These are phyloP conservation scores for Bradypodion ventrale DNA, from an alignment of 2,797 vertebrate genomes.

Conservation along the genomic window DNA sequence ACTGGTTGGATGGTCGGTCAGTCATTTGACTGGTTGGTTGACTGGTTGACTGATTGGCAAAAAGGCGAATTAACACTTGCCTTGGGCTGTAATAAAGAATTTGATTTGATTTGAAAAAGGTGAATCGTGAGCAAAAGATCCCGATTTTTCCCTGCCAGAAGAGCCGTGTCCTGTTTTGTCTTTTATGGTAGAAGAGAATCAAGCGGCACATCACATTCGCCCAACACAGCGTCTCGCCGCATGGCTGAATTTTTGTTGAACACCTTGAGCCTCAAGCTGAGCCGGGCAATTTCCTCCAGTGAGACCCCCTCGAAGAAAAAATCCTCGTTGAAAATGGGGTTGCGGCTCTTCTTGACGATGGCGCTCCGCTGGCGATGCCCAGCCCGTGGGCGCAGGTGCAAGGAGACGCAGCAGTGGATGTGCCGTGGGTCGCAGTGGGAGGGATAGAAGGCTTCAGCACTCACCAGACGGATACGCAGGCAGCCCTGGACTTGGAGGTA, in stretches of 20 bases:
- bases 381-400: constrained; percentile 43
- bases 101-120: too few species aligned
- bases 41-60: too few species aligned
- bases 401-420: constrained; percentile 63
- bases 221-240: constrained; percentile 61
- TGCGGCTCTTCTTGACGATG: constrained; percentile 59
- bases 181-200: constrained; percentile 54
- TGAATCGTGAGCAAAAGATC: too few species aligned
- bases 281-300: constrained; percentile 41
- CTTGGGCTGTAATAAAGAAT: too few species aligned
- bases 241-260: constrained; percentile 59
- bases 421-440: constrained; percentile 43
- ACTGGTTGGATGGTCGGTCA: too few species aligned
- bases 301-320: constrained; percentile 69
- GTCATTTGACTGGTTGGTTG: too few species aligned
- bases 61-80: too few species aligned
- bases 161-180: background rate
- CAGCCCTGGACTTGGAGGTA: constrained; percentile 48
- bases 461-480: constrained; percentile 67
- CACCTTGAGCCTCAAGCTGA: constrained; percentile 58
- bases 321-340: constrained; percentile 74
- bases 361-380: constrained; percentile 60
- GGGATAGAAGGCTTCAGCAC: constrained; percentile 33
- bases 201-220: constrained; percentile 58
- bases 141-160: too few species aligned